Conservation (phyloP, 2,113 vertebrate genomes). For the Pithys albifrons region DNA sequence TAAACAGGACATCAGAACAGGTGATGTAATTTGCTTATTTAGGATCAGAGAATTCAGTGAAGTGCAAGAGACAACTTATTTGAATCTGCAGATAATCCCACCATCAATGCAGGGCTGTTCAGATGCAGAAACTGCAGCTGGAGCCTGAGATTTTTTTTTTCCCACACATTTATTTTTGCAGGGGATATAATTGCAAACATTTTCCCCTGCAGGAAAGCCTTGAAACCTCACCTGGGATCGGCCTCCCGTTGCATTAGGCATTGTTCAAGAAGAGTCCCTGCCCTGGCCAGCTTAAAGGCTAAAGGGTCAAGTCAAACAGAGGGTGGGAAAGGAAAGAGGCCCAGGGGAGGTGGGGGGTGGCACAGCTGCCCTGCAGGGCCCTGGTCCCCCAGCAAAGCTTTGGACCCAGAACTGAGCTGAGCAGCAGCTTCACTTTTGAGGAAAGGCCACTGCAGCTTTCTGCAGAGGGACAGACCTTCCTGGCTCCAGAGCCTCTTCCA, state of each 20-base stretch:
- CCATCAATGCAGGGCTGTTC: not conserved
- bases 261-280: not conserved
- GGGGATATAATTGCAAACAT: not conserved
- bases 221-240: slow-evolving; percentile 32
- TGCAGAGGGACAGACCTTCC: not conserved
- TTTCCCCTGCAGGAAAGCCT: not conserved
- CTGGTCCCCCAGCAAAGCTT: not conserved
- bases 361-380: not conserved
- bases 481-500: not conserved
- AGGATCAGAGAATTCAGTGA: slow-evolving; percentile 38
- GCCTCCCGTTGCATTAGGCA: not conserved
- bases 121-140: slow-evolving; percentile 23
- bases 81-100: slow-evolving; percentile 21
- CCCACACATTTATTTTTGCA: not conserved
- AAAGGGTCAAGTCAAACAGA: not conserved
- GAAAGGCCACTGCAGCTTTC: not conserved
- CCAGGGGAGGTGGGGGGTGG: not conserved
- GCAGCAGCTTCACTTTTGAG: not conserved
- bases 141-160: not conserved
- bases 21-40: slow-evolving; percentile 67
- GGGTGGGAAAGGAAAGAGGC: slow-evolving; percentile 28
- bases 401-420: not conserved
- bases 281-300: not conserved
- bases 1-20: slow-evolving; percentile 65
- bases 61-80: slow-evolving; percentile 42